Evolutionary conservation across 1,140 invertebrate genomes (phyloP).

Genomic region (Drosophila equinoxialis): DNA sequence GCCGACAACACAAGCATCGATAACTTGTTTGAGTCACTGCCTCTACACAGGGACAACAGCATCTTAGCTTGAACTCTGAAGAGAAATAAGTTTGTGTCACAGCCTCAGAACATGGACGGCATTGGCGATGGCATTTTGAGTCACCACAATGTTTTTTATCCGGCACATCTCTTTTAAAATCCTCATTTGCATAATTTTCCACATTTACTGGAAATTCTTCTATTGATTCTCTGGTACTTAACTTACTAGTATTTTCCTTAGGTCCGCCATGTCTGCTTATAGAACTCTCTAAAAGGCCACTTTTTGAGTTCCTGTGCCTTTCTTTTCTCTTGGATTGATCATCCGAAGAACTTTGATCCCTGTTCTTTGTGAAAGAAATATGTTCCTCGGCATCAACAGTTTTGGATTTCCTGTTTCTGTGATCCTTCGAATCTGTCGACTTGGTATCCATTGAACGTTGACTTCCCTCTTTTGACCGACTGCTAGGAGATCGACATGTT

Average conservation of each 20-base stretch:
- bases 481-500: not conserved
- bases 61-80: not conserved
- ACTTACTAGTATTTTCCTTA: not conserved
- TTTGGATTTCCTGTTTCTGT: no score
- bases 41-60: not conserved
- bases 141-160: not conserved
- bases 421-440: no score
- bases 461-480: not conserved
- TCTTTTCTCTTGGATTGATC: no score
- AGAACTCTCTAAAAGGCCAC: no score
- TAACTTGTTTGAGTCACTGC: slow-evolving; percentile 4
- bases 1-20: not conserved
- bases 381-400: no score
- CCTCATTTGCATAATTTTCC: not conserved
- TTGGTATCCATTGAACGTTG: not conserved
- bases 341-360: no score
- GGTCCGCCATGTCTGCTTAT: no score
- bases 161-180: not conserved
- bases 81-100: not conserved
- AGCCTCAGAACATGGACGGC: not conserved
- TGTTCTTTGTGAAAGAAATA: no score
- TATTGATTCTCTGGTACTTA: not conserved
- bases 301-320: no score
- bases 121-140: not conserved
- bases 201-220: not conserved